Base-by-base conservation (phyloP, 2,113 vertebrate species). In the Scophthalmus maximus region DNA sequence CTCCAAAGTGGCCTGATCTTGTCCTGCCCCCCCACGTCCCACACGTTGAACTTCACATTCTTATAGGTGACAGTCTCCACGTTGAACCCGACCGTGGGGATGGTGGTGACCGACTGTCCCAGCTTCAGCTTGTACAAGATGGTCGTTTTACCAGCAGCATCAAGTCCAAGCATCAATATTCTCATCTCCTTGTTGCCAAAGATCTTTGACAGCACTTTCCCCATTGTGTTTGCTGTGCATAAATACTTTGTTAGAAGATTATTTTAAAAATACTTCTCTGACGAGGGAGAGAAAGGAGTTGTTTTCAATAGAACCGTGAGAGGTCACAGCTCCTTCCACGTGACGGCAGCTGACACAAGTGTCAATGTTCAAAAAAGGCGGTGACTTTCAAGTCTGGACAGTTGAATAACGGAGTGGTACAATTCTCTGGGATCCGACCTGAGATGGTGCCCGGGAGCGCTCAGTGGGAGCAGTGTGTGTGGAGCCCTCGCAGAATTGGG, bases 111-210 rank as follows among this genome's bases (percentile, higher is more conserved):
- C 0, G 97, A 98, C 95, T 99, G 97, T 89, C 97, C 97, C 88
- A 99, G 94, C 93, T 99, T 99, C 80, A 99, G 92, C 93, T 99
- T 99, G 94, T 99, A 99, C 65, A 99, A 92, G 81, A 99, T 97
- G 47, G 98, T 99, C 0, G 98, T 99, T 93, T 99, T 99, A 32
- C 97, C 97, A 2, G 98, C 97, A 5, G 97, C 98, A 82, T 99
- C 98, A 91, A 99, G 94, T 90, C 98, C 98, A 87, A 99, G 94
- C 98, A 99, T 98, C 94, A 99, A 90, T 94, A 99, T 98, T 91
- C 98, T 96, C 97, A 99, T 99, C 92, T 99, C 98, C 93, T 99
- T 99, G 96, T 98, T 99, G 84, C 97, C 97, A 88, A 99, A 99
- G 88, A 99, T 97, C 93, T 98, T 99, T 76, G 98, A 98, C 42